These are phyloP conservation scores for Tupiocoris notatus DNA, from an alignment of 2,888 invertebrate genomes.

Conservation along the genomic window DNA sequence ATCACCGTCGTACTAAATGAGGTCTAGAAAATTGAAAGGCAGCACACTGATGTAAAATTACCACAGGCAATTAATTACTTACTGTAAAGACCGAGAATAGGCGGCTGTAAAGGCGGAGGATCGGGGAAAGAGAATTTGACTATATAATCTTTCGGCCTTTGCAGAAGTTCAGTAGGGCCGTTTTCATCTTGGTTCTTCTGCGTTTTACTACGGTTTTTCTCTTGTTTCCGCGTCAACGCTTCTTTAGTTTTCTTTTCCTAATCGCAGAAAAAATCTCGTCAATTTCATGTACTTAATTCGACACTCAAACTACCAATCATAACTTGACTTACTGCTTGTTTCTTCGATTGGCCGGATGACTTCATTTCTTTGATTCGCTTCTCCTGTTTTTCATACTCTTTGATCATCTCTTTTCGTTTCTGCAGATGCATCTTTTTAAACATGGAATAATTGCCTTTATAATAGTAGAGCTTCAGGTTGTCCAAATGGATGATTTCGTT, in stretches of 20 bases:
- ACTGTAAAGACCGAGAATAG: slow-evolving; percentile 92
- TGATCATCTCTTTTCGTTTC: slow-evolving; percentile 90
- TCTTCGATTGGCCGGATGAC: slow-evolving; percentile 91
- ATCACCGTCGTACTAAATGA: no score
- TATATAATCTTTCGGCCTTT: slow-evolving; percentile 89
- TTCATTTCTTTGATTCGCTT: slow-evolving; percentile 93
- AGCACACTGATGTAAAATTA: not conserved
- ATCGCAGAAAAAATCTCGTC: not conserved
- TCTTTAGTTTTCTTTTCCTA: slow-evolving; percentile 91
- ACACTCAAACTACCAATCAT: no score
- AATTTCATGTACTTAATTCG: no score
- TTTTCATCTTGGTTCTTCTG: slow-evolving; percentile 77
- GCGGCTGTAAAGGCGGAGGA: slow-evolving; percentile 93
- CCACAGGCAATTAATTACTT: slow-evolving; percentile 47
- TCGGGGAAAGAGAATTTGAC: slow-evolving; percentile 98
- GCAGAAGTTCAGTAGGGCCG: slow-evolving; percentile 78
- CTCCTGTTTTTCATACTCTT: slow-evolving; percentile 98
- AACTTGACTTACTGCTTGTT: slow-evolving; percentile 68
- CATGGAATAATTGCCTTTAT: slow-evolving; percentile 96
- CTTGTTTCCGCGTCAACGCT: slow-evolving; percentile 83
- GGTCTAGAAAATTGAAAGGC: no score
- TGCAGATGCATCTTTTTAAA: slow-evolving; percentile 99
- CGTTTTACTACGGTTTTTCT: slow-evolving; percentile 81
- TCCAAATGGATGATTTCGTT: slow-evolving; percentile 98
- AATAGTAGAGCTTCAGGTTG: slow-evolving; percentile 89